These are phyloP conservation scores for Eurystomus gularis DNA, from an alignment of 2,113 vertebrate species.

Conservation along the genomic window DNA sequence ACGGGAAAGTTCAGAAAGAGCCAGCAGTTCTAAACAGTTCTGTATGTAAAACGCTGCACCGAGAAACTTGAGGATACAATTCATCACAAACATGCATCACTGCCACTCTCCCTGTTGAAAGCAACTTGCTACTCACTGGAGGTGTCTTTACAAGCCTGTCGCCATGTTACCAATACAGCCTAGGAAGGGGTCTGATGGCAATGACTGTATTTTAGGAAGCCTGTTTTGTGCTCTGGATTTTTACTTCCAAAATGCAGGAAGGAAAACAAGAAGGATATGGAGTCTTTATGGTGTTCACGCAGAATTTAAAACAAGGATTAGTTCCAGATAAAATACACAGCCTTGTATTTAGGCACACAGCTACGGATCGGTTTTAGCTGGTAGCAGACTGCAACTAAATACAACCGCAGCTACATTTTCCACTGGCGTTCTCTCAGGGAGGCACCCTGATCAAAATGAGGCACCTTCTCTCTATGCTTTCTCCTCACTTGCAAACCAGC, in stretches of 20 bases:
- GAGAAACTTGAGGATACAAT: not conserved
- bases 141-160: not conserved
- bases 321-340: not conserved
- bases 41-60: not conserved
- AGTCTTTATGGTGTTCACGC: not conserved
- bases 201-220: not conserved
- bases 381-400: not conserved
- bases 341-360: not conserved
- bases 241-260: not conserved
- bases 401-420: not conserved
- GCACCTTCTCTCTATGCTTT: not conserved
- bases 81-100: not conserved
- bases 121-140: not conserved
- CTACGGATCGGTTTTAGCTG: not conserved
- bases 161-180: not conserved
- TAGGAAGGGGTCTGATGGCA: not conserved
- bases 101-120: not conserved
- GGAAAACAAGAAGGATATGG: not conserved
- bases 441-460: not conserved
- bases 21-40: not conserved
- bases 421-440: not conserved
- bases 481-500: not conserved
- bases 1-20: not conserved
- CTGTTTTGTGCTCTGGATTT: not conserved
- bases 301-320: not conserved